Base-by-base conservation (phyloP, 2,797 vertebrate genomes). In the Eleutherodactylus coqui region DNA sequence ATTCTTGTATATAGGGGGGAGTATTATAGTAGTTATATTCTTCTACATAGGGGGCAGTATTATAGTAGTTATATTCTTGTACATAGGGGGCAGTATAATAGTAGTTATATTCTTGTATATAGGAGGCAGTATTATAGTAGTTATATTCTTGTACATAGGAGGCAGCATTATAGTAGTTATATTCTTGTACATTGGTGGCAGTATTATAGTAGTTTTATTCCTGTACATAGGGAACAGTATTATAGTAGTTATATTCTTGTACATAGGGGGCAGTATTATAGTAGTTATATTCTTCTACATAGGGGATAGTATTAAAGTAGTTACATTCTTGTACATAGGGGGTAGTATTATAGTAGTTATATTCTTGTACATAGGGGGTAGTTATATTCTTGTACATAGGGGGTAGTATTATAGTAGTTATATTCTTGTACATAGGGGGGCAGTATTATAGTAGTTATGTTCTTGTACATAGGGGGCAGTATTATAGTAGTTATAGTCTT, bases 141-240 rank as follows among this genome's bases (percentile, higher is more conserved):
- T 67, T 67, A 67, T 34, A 67, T 67, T 67, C 62, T 64, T 64
- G n/a, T 29, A 60, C 13, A 60, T 60, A 60, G 55, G n/a, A 55
- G 51, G 55, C 60, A 16, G 60, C 32, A 67, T 6, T 36, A 67
- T 36, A 67, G 62, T 34, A 67, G 32, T 67, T 67, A 67, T 67
- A 67, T 67, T 67, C 62, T 36, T 67, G 62, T 67, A 67, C 16
- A 67, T 67, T 34, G 32, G 62, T 11, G 24, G 32, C 58, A 67
- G 62, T 67, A 67, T 67, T 67, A 67, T 67, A 67, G 62, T 67
- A 67, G 62, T 67, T 67, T 34, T 67, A 67, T 67, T 67, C 62
- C 19, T 67, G 32, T 36, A 67, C 6, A 36, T 67, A 36, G 62
- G 62, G 6, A 9, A 32, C 62, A 34, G 62, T 67, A 67, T 67